These are phyloP conservation scores for Clarias pachynema DNA, from an alignment of 2,797 vertebrate species.

Conservation along the genomic window DNA sequence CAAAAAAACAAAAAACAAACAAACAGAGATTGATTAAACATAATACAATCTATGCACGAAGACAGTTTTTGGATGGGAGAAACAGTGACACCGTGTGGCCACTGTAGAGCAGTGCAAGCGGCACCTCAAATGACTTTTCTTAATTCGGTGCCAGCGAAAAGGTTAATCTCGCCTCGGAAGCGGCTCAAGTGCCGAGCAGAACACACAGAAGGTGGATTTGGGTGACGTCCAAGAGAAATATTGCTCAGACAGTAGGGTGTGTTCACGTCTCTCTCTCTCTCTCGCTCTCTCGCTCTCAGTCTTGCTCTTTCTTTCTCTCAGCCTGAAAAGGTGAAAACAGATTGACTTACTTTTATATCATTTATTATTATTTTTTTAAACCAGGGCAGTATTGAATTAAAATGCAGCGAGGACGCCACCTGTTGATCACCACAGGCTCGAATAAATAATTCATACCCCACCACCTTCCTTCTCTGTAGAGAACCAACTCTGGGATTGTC, in stretches of 20 bases:
- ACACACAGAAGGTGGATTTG: slow-evolving; percentile 62
- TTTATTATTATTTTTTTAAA: too few relatives aligned
- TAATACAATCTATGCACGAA: too few relatives aligned
- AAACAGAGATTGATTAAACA: background rate
- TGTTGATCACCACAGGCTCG: background rate
- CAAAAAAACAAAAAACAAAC: background rate
- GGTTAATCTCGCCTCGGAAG: background rate
- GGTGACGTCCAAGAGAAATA: slow-evolving; percentile 70
- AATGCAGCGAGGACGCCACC: background rate
- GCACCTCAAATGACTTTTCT: background rate
- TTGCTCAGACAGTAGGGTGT: slow-evolving; percentile 59
- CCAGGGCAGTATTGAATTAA: background rate
- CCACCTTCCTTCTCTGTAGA: too few relatives aligned
- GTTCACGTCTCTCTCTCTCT: slow-evolving; percentile 63
- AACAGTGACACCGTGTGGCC: slow-evolving; percentile 50
- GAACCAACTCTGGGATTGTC: slow-evolving; percentile 62
- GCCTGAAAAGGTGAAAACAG: slow-evolving; percentile 23
- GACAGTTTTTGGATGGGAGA: background rate
- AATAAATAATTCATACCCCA: background rate
- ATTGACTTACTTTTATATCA: slow-evolving; percentile 1
- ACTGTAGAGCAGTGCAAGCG: background rate
- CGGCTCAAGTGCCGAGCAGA: slow-evolving; percentile 31
- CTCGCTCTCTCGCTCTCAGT: slow-evolving; percentile 22
- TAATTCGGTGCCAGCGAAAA: background rate
- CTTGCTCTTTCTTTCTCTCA: slow-evolving; percentile 7